Conservation (phyloP, 2,113 vertebrate genomes). For the Cyphomyrus discorhynchus region DNA sequence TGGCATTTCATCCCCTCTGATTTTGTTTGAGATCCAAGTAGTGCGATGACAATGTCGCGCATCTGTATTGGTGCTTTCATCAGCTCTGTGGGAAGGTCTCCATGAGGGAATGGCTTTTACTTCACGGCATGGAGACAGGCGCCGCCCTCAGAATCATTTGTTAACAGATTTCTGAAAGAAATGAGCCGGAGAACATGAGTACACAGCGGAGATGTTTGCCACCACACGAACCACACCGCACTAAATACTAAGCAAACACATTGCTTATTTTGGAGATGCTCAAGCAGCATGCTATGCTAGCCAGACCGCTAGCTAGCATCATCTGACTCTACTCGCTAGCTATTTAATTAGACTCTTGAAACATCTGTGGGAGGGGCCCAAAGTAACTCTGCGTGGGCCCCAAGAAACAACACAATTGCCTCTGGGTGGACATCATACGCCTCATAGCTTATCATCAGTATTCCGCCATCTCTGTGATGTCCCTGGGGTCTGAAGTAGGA, state of each 20-base stretch:
- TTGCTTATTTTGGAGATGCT: background rate
- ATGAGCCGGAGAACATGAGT: background rate
- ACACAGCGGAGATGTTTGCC: background rate
- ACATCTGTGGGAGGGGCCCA: background rate
- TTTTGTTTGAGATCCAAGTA: background rate
- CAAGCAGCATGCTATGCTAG: background rate
- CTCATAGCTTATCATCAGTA: background rate
- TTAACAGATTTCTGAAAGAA: background rate
- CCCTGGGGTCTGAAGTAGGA: background rate
- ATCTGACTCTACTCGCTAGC: background rate
- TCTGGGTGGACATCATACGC: background rate
- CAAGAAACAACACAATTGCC: background rate
- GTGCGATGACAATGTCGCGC: background rate
- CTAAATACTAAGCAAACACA: background rate
- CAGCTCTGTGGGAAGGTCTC: background rate
- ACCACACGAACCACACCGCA: background rate
- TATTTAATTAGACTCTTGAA: background rate
- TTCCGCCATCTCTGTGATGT: background rate
- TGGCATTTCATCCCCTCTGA: background rate
- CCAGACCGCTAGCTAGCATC: background rate
- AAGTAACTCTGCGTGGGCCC: background rate
- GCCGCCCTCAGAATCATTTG: background rate
- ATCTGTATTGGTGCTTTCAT: background rate
- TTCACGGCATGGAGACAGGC: background rate
- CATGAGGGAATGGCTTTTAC: background rate